Base-by-base conservation (phyloP, 2,888 invertebrate species). In the Hartigia nigra region DNA sequence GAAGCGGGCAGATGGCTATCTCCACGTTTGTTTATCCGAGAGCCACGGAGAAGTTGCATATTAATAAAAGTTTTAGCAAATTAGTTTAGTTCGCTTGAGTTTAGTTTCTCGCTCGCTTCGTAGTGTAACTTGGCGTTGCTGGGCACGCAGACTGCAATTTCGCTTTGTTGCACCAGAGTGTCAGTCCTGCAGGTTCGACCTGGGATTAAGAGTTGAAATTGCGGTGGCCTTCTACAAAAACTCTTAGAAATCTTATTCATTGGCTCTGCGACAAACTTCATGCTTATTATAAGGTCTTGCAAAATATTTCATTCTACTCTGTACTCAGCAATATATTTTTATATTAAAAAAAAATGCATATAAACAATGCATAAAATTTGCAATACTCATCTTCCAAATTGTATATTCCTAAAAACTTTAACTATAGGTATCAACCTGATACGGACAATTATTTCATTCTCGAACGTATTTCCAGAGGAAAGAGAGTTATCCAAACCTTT, bases 1-100 rank as follows among this genome's bases (percentile, higher is more conserved):
- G 74, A 78, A 80, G 80, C 76, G 78, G 75, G 80, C 82, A 77
- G 81, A 83, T 83, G 55, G 84, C 85, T 86, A 84, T 85, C 86
- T 82, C 80, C 74, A 78, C 83, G 84, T 87, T 87, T 87, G 85
- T 86, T 88, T 87, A 86, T 83, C 76, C 83, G 74, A 77, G 23
- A 78, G 78, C 75, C 77, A 75, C 80, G 82, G 76, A 82, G 80
- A 85, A 86, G 84, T 86, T 86, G 87, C 87, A 86, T 86, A 87
- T 87, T 87, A 89, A 89, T 89, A 89, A 88, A 89, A 89, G 84
- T 89, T 89, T 77, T 79, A 72, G 81, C 78, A 87, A 86, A 87
- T 88, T 86, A 89, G 86, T 87, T 89, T 87, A 88, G 88, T 88
- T 88, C 82, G 69, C 78, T 14, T 32, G 82, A 84, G 83, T 82